These are phyloP conservation scores for Zele albiditarsus DNA, from an alignment of 2,888 invertebrate genomes.

Conservation along the genomic window DNA sequence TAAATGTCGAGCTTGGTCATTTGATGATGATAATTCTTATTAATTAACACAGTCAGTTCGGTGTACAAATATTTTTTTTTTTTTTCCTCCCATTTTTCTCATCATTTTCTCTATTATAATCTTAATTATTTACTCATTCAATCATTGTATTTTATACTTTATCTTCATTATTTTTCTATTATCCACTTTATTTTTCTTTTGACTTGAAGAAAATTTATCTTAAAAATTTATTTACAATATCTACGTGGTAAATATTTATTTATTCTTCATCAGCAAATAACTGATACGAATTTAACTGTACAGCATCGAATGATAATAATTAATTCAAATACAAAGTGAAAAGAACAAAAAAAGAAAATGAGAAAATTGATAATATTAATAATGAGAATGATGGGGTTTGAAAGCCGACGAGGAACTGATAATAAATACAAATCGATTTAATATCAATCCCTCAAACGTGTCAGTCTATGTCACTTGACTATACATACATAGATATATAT, in stretches of 20 bases:
- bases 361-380: not conserved
- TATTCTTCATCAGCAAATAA: not conserved
- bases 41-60: conserved; percentile 48
- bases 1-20: conserved; percentile 43
- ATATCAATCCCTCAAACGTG: not conserved
- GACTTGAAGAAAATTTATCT: not conserved
- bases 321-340: conserved; percentile 11
- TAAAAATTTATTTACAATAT: conserved; percentile 5
- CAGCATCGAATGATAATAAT: not conserved
- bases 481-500: conserved; percentile 8
- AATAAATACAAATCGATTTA: not conserved
- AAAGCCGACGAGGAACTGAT: not conserved
- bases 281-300: not conserved
- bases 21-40: conserved; percentile 42
- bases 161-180: conserved; percentile 9
- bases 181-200: not conserved
- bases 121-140: conserved; percentile 13
- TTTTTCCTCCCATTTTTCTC: not conserved
- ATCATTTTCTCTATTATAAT: conserved; percentile 4
- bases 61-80: conserved; percentile 45
- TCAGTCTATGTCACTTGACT: conserved; percentile 31
- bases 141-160: conserved; percentile 28
- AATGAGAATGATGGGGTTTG: conserved; percentile 2
- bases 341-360: not conserved
- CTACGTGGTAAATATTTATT: conserved; percentile 19